A percentile compares a stretch with the other conserved stretches of the same genome.
phyloP scores from a whole-genome alignment of 2,888 invertebrate species.

The Drosophila acutilabella region DNA sequence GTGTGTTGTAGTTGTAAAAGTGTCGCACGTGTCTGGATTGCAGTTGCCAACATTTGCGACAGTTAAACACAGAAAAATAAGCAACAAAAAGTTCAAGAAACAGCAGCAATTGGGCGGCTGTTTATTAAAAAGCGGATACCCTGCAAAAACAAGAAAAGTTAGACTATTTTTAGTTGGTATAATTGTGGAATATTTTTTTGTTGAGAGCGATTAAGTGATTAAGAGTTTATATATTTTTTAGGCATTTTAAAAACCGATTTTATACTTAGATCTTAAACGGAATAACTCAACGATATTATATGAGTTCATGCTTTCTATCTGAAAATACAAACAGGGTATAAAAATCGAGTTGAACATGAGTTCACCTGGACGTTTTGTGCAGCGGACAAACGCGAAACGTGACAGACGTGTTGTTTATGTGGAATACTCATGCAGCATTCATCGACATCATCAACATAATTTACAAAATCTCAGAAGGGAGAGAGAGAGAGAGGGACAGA shows the following conservation, averaged over 20 bases:
- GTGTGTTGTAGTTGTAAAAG: slow-evolving; percentile 73
- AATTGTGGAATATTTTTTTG: too few species aligned
- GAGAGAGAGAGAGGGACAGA: neutral
- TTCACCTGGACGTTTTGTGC: slow-evolving; percentile 28
- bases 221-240: too few species aligned
- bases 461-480: slow-evolving; percentile 12
- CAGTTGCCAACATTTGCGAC: slow-evolving; percentile 52
- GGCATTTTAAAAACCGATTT: too few species aligned
- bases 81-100: slow-evolving; percentile 13
- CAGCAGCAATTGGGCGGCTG: accelerated
- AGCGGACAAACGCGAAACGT: slow-evolving; percentile 61
- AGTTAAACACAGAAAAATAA: slow-evolving; percentile 41
- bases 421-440: slow-evolving; percentile 30
- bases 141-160: neutral
- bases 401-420: slow-evolving; percentile 76
- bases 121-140: neutral
- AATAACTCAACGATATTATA: too few species aligned
- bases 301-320: neutral
- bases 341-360: neutral
- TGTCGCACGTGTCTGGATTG: slow-evolving; percentile 70
- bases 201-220: too few species aligned
- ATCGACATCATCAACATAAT: slow-evolving; percentile 41
- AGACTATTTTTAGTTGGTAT: too few species aligned
- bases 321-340: neutral
- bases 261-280: too few species aligned